Evolutionary conservation across 2,888 invertebrate genomes (phyloP), one percentile per base, ranked within the genome.

Genomic region (Clepsis dumicolana): DNA sequence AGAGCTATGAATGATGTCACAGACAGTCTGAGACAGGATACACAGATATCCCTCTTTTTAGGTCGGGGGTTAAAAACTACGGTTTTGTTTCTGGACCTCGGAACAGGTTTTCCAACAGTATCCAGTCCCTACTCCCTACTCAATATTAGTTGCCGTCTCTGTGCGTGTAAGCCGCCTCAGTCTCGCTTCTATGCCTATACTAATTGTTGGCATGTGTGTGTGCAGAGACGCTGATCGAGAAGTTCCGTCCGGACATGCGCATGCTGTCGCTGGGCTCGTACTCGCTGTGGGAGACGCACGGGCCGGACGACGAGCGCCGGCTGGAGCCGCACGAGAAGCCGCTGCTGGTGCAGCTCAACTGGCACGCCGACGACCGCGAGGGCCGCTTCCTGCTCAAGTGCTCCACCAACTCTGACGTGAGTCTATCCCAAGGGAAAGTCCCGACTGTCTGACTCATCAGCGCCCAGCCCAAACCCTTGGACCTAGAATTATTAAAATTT

Each of bases 221-320:
- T 71, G 7, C 86, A 95, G 95, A 98, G 87, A 99, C 98, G 8
- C 94, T 99, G 74, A 98, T 99, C 78, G 99, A 99, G 93, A 99
- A 99, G 94, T 99, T 99, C 94, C 97, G 99, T 83, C 99, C 99
- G 21, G 99, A 99, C 94, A 98, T 99, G 98, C 95, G 98, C 75
- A 99, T 99, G 99, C 84, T 96, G 72, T 96, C 96, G 18, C 94
- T 96, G 72, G 96, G 96, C 70, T 96, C 96, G 76, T 96, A 96
- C 86, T 96, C 96, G 41, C 90, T 96, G 72, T 96, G 96, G 91
- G 96, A 96, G 92, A 94, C 96, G 63, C 96, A 96, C 89, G 96
- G 96, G 72, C 95, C 96, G 50, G 93, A 95, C 94, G 98, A 98
- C 86, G 99, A 99, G 93, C 94, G 99, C 71, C 96, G 96, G 79